Conservation (phyloP, 2,797 vertebrate species). For the Eutrigla gurnardus region DNA sequence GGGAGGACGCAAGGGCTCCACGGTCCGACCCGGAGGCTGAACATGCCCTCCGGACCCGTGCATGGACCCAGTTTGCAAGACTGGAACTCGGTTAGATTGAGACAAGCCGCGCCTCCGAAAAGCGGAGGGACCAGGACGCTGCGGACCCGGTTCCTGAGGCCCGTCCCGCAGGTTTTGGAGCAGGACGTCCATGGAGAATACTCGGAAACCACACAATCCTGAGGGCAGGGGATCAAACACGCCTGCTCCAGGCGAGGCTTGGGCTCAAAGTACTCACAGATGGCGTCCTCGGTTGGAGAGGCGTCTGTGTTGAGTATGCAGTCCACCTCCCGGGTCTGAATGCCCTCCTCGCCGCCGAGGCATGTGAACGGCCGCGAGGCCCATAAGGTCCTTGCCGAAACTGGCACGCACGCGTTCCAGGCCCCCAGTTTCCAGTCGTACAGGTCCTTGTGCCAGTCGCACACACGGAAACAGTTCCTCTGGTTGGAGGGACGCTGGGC, state of each 20-base stretch:
- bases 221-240: constrained; percentile 95
- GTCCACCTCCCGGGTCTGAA: constrained; percentile 91
- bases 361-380: constrained; percentile 81
- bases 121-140: constrained; percentile 90
- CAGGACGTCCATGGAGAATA: constrained; percentile 95
- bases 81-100: constrained; percentile 95
- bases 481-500: constrained; percentile 90
- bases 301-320: constrained; percentile 89
- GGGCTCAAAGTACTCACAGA: constrained; percentile 97
- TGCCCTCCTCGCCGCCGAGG: constrained; percentile 91
- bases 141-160: constrained; percentile 92
- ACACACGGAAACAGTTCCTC: constrained; percentile 95
- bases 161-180: constrained; percentile 92
- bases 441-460: constrained; percentile 97
- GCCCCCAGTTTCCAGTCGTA: constrained; percentile 92
- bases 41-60: constrained; percentile 85
- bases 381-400: constrained; percentile 86
- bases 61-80: constrained; percentile 89
- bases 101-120: constrained; percentile 90
- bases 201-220: constrained; percentile 93
- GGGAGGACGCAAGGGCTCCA: constrained; percentile 89
- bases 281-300: constrained; percentile 88
- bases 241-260: constrained; percentile 95
- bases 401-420: constrained; percentile 91
- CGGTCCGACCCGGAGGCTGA: constrained; percentile 89